phyloP scores from a whole-genome alignment of 2,888 invertebrate genomes.

The Gerris lacustris region DNA sequence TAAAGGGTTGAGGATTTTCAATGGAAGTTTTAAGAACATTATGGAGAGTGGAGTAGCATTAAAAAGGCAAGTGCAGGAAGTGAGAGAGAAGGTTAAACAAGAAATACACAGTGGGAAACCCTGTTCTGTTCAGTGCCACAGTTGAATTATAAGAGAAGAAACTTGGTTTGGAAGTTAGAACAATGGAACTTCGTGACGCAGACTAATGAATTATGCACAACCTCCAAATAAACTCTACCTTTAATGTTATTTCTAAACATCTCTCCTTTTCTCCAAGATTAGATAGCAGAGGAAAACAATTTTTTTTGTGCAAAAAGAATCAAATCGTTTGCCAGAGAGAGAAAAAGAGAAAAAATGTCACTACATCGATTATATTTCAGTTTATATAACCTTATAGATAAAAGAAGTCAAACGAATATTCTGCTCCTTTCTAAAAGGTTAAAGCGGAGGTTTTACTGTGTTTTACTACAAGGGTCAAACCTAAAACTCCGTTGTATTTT shows the following conservation, averaged over 20 bases:
- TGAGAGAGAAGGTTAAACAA: neutral
- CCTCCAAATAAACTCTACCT: neutral
- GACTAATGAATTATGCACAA: neutral
- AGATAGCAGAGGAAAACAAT: neutral
- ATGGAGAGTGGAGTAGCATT: neutral
- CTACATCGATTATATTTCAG: too few species aligned
- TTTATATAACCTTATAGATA: too few species aligned
- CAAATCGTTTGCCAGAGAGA: too few species aligned
- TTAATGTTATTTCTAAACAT: neutral
- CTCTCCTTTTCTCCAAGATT: neutral
- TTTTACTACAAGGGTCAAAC: too few species aligned
- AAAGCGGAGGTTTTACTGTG: too few species aligned
- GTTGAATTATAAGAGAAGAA: slow-evolving; percentile 1
- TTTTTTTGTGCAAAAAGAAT: too few species aligned
- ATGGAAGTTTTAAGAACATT: neutral
- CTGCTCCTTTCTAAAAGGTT: too few species aligned
- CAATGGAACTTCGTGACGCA: neutral
- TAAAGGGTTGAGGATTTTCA: neutral
- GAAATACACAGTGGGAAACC: neutral
- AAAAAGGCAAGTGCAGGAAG: neutral
- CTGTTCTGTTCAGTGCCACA: neutral
- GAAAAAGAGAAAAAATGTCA: too few species aligned
- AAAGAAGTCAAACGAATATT: too few species aligned
- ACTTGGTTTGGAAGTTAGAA: neutral
- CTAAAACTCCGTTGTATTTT: too few species aligned